phyloP scores from a whole-genome alignment of 2,113 vertebrate species.

The Lanius ludovicianus region DNA sequence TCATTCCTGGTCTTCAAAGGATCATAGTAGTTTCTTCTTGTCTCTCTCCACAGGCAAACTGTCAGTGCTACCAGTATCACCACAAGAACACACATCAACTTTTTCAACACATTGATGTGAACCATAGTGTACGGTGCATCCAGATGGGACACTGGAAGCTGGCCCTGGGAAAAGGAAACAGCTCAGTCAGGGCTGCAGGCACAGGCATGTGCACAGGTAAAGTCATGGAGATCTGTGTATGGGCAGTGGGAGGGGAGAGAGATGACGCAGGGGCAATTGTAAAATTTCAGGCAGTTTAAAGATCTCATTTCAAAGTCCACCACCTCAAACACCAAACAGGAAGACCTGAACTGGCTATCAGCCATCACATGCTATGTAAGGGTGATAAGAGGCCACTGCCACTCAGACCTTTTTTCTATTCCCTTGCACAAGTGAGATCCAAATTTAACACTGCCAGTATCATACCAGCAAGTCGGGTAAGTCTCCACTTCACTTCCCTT shows the following conservation, averaged over 20 bases:
- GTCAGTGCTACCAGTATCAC: slow-evolving; percentile 64
- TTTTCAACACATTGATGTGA: slow-evolving; percentile 73
- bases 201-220: accelerated
- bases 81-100: slow-evolving; percentile 60
- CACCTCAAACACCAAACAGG: background rate
- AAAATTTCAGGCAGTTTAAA: background rate
- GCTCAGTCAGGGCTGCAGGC: background rate
- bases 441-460: background rate
- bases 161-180: slow-evolving; percentile 46
- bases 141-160: slow-evolving; percentile 3
- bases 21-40: slow-evolving; percentile 64
- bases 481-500: background rate
- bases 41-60: slow-evolving; percentile 77
- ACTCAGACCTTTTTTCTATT: background rate
- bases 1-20: slow-evolving; percentile 35
- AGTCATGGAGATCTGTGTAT: background rate
- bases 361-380: background rate
- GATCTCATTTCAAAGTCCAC: background rate
- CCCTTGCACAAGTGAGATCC: background rate
- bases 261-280: background rate
- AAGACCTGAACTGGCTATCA: background rate
- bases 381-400: background rate
- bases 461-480: background rate
- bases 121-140: slow-evolving; percentile 71
- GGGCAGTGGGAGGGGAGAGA: background rate